A percentile compares a stretch with the other conserved stretches of the same genome.
phyloP scores from a whole-genome alignment of 2,797 vertebrate species.

The Phaenicophaeus curvirostris region DNA sequence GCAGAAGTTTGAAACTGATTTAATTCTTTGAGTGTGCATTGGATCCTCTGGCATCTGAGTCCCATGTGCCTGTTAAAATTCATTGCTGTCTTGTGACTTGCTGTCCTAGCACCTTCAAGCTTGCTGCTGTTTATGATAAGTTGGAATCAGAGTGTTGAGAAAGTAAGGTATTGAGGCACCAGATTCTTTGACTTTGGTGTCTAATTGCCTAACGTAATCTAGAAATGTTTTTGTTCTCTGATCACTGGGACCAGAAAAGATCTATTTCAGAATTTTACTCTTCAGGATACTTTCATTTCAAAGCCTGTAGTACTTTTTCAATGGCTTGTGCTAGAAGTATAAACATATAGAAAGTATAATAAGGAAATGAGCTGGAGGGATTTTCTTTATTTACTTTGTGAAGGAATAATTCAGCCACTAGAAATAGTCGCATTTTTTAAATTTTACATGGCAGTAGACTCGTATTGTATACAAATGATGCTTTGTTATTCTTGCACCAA shows the following conservation, averaged over 20 bases:
- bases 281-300: constrained; percentile 9
- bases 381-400: background rate
- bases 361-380: constrained; percentile 14
- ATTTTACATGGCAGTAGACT: constrained; percentile 17
- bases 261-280: constrained; percentile 37
- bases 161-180: background rate
- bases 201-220: background rate
- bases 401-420: constrained; percentile 26
- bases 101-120: background rate
- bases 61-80: background rate
- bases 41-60: constrained; percentile 4
- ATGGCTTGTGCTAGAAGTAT: constrained; percentile 23
- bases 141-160: constrained; percentile 24
- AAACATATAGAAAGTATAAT: background rate
- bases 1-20: background rate
- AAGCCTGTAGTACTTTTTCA: constrained; percentile 22
- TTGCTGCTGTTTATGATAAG: background rate
- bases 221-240: background rate
- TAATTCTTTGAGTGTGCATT: background rate
- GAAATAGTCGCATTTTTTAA: background rate
- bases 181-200: background rate
- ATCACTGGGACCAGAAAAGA: constrained; percentile 63
- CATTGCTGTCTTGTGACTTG: background rate
- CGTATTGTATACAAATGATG: background rate
- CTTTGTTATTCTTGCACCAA: constrained; percentile 43